These are phyloP conservation scores for Coregonus clupeaformis DNA, from an alignment of 2,113 vertebrate species.

Conservation along the genomic window DNA sequence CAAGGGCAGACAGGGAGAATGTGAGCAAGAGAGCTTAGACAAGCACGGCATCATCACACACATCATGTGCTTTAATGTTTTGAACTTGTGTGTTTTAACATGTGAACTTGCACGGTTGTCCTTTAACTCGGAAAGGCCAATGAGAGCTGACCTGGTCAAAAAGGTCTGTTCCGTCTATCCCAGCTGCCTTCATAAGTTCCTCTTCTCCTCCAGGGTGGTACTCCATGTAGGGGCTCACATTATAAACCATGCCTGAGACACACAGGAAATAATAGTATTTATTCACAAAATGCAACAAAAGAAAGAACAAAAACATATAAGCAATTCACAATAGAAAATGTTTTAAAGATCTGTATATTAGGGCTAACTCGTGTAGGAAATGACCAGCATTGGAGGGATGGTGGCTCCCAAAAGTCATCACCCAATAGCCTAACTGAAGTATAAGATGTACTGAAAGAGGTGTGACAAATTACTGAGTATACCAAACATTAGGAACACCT, in stretches of 20 bases:
- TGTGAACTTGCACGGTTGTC: no score
- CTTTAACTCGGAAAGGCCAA: background rate
- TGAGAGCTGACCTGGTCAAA: slow-evolving; percentile 87
- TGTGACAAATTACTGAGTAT: no score
- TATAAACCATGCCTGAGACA: slow-evolving; percentile 89
- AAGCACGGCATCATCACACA: background rate
- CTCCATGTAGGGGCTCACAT: slow-evolving; percentile 93
- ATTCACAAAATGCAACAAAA: background rate
- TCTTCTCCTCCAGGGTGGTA: slow-evolving; percentile 96
- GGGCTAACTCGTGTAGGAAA: no score
- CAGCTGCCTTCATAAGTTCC: slow-evolving; percentile 93
- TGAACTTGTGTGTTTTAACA: no score
- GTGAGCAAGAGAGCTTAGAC: background rate
- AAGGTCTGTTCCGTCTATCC: slow-evolving; percentile 90
- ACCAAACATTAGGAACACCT: no score
- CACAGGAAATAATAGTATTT: background rate
- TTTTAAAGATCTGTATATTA: no score
- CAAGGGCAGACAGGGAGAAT: background rate
- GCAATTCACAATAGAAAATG: background rate
- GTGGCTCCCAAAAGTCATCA: no score
- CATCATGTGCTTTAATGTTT: no score
- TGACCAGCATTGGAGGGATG: no score
- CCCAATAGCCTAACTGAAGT: no score
- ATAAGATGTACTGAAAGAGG: no score
- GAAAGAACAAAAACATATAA: background rate